A percentile compares a stretch with the other conserved stretches of the same genome.
These are phyloP conservation scores for Ceyx melanurus DNA, from an alignment of 2,113 vertebrate species.

Conservation along the genomic window DNA sequence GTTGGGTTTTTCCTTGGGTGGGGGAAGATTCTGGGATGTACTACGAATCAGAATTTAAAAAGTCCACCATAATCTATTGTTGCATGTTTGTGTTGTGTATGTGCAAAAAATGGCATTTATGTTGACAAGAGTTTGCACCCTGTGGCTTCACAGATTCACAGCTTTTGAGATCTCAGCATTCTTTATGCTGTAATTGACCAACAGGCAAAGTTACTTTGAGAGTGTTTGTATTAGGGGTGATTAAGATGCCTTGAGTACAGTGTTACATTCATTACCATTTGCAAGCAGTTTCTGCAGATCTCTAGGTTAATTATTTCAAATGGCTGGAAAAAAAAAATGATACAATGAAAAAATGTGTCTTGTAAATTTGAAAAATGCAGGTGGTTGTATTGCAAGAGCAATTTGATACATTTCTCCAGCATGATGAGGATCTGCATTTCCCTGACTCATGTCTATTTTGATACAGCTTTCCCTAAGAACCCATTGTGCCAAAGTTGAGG, in stretches of 20 bases:
- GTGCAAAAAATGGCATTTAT: not conserved
- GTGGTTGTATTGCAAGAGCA: not conserved
- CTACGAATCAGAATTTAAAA: not conserved
- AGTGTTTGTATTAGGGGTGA: not conserved
- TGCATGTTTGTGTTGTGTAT: not conserved
- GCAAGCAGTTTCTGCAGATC: not conserved
- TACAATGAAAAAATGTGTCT: not conserved
- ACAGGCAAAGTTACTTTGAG: not conserved
- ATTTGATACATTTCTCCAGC: not conserved
- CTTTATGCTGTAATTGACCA: not conserved
- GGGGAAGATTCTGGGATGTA: not conserved
- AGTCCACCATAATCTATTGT: not conserved
- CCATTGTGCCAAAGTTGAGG: not conserved
- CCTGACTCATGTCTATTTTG: not conserved
- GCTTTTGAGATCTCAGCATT: not conserved
- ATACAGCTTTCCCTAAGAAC: not conserved
- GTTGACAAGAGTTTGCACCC: not conserved
- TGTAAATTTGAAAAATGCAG: not conserved
- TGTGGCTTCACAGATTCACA: accelerated
- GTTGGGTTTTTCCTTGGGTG: not conserved
- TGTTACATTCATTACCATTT: not conserved
- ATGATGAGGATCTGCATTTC: not conserved
- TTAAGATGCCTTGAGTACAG: not conserved
- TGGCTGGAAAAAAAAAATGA: not conserved
- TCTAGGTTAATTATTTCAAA: not conserved